Evolutionary conservation across 2,888 invertebrate genomes (phyloP), one percentile per base, ranked within the genome.

Genomic region (Polyommatus icarus): DNA sequence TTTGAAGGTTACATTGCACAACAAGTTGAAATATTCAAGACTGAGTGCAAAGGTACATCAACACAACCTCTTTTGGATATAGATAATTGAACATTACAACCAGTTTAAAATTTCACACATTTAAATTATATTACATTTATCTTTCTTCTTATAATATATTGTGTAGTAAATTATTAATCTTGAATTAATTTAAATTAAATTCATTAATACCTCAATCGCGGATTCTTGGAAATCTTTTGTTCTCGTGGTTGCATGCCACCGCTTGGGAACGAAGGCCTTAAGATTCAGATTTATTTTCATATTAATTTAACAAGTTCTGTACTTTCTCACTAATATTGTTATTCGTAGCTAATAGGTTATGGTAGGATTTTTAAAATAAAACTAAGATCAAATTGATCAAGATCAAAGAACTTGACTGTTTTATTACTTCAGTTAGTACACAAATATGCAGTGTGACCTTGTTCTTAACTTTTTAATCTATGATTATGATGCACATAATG

Each of bases 1-100:
- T 93, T 94, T 83, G 93, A 94, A 83, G 86, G 85, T n/a, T 94
- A 92, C 79, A 92, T 94, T 81, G 90, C 91, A 82, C 90, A 94
- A 77, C 93, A 94, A 86, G 90, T 93, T 2, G 92, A 93, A 81
- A 87, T 93, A 81, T 94, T 94, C 80, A 93, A 93, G 84, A 90
- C 86, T 81, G 94, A 94, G 82, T 94, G 94, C 81, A 88, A 89
- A 84, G 90, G 90, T 59, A 59, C 85, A 59, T 80, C 82, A 72
- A 78, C 84, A 67, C 87, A 83, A 76, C 89, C 89, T 82, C 83
- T 88, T 80, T 83, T 89, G 18, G 87, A 84, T 81, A 82, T 90
- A 78, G 91, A 91, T 77, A 87, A 87, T 81, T 89, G 81, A 85
- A 79, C 24, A 67, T 29, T 10, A 24, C 24, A 24, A 24, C 10